Evolutionary conservation across 2,888 invertebrate genomes (phyloP), one percentile per base, ranked within the genome.

Genomic region (Drosophila infuscata): DNA sequence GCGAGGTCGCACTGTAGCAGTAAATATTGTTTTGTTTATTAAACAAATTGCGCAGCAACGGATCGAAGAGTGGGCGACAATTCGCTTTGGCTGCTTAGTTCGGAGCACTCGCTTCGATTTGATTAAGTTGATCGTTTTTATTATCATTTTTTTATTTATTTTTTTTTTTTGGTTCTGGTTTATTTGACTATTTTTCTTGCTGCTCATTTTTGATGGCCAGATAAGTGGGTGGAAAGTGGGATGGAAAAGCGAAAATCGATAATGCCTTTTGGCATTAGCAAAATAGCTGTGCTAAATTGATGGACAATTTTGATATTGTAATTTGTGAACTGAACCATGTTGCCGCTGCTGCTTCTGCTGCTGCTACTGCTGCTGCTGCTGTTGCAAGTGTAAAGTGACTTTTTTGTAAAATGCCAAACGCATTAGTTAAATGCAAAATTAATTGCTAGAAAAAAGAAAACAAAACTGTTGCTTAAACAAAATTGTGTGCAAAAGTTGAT

Each of bases 371-470:
- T 15, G n/a, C 9, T 17, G 41, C 3, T 46, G 46, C 46, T 46
- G 64, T 54, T 49, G 76, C 74, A 78, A 65, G 62, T 58, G 58
- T 41, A 56, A 71, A 70, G 46, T 54, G 68, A 82, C 64, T 63
- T 70, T 52, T 74, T 54, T 60, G 69, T 49, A 65, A 65, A 82
- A 66, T 66, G 78, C 70, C 69, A 66, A 70, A 76, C 87, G 76
- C 85, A 89, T 85, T 85, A 85, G 89, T 87, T 67, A 82, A 89
- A 86, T 89, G 82, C 70, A 67, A 74, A 84, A 86, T 87, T 86
- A 86, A 86, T 86, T 76, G 75, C 84, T 56, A 56, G 60, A 17
- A 41, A 54, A 60, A 60, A 36, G 63, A 41, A 49, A 54, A 60
- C 57, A 36, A 66, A 48, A 48, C 25, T 46, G 63, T 56, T 66